phyloP scores from a whole-genome alignment of 2,888 invertebrate species.

The Argyra leucocephala region DNA sequence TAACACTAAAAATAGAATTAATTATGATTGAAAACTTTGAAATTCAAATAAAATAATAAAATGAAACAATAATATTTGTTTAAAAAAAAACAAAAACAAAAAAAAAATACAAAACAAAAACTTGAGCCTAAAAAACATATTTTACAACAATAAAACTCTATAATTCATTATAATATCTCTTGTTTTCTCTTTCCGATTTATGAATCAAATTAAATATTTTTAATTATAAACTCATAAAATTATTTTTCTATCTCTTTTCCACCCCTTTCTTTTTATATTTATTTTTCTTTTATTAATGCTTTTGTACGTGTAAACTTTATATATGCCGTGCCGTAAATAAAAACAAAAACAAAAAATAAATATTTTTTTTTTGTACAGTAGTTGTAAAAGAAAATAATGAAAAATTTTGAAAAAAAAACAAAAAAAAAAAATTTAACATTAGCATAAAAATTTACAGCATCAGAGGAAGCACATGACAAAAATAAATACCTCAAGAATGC shows the following conservation, averaged over 20 bases:
- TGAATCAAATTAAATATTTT: neutral
- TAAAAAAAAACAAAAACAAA: too few species aligned
- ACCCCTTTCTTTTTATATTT: neutral
- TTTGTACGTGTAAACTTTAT: neutral
- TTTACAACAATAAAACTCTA: too few species aligned
- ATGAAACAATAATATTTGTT: too few species aligned
- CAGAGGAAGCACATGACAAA: conserved; percentile 4
- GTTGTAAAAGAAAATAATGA: neutral
- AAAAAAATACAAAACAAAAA: too few species aligned
- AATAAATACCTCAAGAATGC: neutral
- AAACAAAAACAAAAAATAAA: too few species aligned
- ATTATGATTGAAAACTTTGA: too few species aligned
- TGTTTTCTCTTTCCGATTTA: neutral
- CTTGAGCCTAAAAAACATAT: too few species aligned
- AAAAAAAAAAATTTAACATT: neutral
- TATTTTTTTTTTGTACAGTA: neutral
- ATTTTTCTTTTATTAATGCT: neutral
- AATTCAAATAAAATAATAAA: too few species aligned
- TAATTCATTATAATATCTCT: too few species aligned
- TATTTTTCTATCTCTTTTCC: neutral
- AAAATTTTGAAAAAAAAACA: neutral
- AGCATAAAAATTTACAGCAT: neutral
- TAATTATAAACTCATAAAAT: conserved; percentile 4
- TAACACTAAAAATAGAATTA: too few species aligned
- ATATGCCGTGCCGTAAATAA: neutral